These are phyloP conservation scores for Furnarius figulus DNA, from an alignment of 2,113 vertebrate genomes.

Conservation along the genomic window DNA sequence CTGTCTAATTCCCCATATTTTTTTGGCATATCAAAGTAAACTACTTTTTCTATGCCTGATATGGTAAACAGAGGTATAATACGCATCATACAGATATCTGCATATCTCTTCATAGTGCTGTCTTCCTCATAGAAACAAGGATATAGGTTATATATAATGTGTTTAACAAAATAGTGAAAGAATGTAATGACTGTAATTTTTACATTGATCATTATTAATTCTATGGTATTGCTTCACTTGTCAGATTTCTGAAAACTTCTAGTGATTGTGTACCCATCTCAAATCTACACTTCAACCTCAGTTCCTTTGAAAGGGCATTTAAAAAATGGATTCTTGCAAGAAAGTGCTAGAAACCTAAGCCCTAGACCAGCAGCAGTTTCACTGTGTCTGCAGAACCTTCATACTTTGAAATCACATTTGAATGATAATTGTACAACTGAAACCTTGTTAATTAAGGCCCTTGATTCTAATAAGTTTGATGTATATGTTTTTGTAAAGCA, in stretches of 20 bases:
- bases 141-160: not conserved
- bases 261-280: not conserved
- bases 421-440: not conserved
- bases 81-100: not conserved
- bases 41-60: not conserved
- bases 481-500: not conserved
- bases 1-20: not conserved
- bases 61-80: not conserved
- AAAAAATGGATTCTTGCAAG: not conserved
- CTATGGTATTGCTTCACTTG: not conserved
- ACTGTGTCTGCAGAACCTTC: not conserved
- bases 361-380: not conserved
- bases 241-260: not conserved
- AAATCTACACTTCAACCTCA: not conserved
- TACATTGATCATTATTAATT: not conserved
- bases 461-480: not conserved
- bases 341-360: not conserved
- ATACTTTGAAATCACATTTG: not conserved
- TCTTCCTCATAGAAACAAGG: not conserved
- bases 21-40: not conserved
- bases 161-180: not conserved
- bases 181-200: not conserved
- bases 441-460: not conserved
- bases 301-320: not conserved
- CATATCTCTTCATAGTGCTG: not conserved